These are phyloP conservation scores for Camelus dromedarius DNA, from an alignment of 2,113 vertebrate genomes.

Conservation along the genomic window DNA sequence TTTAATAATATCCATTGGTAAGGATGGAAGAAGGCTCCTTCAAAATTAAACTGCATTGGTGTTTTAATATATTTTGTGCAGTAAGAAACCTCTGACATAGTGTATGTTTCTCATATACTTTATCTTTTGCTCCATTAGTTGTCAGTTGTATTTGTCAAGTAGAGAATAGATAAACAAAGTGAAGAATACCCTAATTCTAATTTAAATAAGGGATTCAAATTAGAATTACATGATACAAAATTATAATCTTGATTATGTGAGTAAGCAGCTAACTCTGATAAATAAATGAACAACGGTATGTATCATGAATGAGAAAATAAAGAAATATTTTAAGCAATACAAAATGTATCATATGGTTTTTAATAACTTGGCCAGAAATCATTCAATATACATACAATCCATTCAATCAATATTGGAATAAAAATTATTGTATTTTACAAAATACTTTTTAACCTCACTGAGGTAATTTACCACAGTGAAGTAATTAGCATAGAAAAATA, in stretches of 20 bases:
- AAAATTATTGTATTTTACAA: background rate
- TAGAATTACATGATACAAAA: background rate
- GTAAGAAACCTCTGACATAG: background rate
- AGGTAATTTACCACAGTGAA: background rate
- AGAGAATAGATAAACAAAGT: background rate
- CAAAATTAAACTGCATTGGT: background rate
- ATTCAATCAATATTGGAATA: background rate
- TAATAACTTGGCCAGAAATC: background rate
- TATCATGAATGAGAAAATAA: background rate
- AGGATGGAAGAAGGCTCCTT: background rate
- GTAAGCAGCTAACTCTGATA: background rate
- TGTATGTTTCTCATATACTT: background rate
- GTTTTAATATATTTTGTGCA: background rate
- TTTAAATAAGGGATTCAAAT: background rate
- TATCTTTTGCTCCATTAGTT: background rate
- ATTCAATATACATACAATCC: background rate
- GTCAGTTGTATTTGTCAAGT: background rate
- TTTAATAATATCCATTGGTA: background rate
- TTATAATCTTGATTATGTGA: background rate
- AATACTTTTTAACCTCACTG: background rate
- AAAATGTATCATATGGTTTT: background rate
- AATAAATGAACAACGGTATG: background rate
- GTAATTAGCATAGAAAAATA: background rate
- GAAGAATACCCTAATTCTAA: background rate
- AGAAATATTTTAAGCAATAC: background rate